These are phyloP conservation scores for Mus caroli DNA, from an alignment of 2,797 vertebrate genomes.

Conservation along the genomic window DNA sequence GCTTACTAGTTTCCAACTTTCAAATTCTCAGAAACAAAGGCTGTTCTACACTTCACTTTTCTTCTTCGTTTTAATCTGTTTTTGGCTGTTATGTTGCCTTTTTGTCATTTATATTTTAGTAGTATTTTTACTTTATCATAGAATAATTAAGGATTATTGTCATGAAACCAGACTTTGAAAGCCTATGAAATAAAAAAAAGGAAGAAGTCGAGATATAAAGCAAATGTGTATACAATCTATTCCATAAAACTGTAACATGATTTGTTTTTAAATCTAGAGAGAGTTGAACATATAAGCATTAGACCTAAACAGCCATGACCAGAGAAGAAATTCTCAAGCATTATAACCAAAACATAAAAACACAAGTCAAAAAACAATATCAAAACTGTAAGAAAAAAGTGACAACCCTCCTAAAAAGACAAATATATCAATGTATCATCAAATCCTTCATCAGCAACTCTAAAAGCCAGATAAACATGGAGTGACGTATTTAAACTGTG, in stretches of 20 bases:
- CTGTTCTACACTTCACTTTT: not conserved
- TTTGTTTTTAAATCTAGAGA: not conserved
- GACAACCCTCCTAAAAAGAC: not conserved
- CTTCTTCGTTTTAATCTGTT: not conserved
- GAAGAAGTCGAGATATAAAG: not conserved
- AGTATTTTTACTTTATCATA: not conserved
- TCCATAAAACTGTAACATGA: not conserved
- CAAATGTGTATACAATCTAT: not conserved
- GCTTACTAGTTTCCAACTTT: not conserved
- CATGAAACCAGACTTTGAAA: not conserved
- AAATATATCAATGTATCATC: not conserved
- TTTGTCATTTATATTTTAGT: not conserved
- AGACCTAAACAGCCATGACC: not conserved
- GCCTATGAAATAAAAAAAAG: not conserved
- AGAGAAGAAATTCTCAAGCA: not conserved
- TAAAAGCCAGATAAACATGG: not conserved
- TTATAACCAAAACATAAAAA: not conserved
- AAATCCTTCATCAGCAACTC: not conserved
- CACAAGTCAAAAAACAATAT: not conserved
- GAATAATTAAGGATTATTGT: not conserved
- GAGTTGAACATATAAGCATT: not conserved
- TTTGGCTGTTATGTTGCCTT: not conserved
- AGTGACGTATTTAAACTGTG: not conserved
- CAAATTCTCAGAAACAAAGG: not conserved
- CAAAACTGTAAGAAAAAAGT: not conserved